Evolutionary conservation across 2,888 invertebrate species (phyloP), one percentile per base, ranked within the genome.

Genomic region (Phymatocera aterrima): DNA sequence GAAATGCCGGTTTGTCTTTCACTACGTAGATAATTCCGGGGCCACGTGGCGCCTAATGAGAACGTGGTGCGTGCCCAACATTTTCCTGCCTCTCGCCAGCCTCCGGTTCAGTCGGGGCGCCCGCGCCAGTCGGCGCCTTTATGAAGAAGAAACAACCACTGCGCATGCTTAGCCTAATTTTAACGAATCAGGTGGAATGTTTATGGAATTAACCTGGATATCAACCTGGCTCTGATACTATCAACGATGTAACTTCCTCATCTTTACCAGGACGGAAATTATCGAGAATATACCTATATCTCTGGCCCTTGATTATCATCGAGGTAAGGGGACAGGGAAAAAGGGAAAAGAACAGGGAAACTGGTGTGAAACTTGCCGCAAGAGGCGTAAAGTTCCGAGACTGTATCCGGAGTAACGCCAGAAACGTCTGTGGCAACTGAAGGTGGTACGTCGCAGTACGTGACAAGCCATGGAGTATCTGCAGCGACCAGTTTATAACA

Each of bases 11-110:
- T 82, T 80, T 83, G 78, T 83, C 84, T 80, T 83, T 83, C 80
- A 79, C 83, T 79, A 83, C 83, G 83, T 83, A 84, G 86, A 87
- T 87, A 87, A 87, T 87, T 87, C 85, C 83, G 82, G 81, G 83
- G 87, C 86, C 87, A 87, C 87, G 87, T 87, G 88, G 85, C 86
- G 85, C 84, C 86, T 86, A 87, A 87, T 85, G 87, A 86, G 86
- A 85, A 83, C 78, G 68, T 79, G 78, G 79, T 79, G 81, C 78
- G 77, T 82, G 79, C 79, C 79, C 81, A 77, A 82, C 83, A 83
- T 85, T 84, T 84, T 83, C 81, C 54, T 40, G 12, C n/a, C 51
- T 24, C 24, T 57, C n/a, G 28, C 61, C 79, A 18, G 77, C 70
- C 46, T 79, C 37, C 37, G 12, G 12, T 48, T 79, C 78, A 78